Percentiles rank a stretch among this genome's conserved stretches.
These are phyloP conservation scores for Linurgus olivaceus DNA, from an alignment of 2,797 vertebrate species.

Conservation along the genomic window DNA sequence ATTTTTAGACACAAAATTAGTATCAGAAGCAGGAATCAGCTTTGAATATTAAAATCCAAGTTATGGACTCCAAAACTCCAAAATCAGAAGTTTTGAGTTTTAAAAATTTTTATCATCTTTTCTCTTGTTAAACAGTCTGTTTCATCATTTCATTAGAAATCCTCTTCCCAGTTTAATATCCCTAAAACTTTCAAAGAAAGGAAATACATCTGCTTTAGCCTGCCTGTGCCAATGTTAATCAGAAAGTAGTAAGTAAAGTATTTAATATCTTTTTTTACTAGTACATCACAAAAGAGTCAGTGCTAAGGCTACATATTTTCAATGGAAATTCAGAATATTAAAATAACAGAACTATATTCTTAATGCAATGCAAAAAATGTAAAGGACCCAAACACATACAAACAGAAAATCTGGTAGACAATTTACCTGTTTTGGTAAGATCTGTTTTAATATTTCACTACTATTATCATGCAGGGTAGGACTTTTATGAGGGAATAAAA, in stretches of 20 bases:
- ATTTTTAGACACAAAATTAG: background rate
- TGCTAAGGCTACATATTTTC: background rate
- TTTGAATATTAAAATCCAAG: background rate
- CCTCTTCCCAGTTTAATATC: background rate
- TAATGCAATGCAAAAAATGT: background rate
- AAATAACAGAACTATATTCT: background rate
- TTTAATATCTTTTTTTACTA: background rate
- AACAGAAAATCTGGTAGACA: background rate
- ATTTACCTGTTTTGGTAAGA: background rate
- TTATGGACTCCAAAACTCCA: background rate
- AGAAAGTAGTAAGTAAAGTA: background rate
- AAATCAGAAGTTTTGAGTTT: background rate
- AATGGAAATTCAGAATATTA: background rate
- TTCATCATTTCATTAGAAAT: background rate
- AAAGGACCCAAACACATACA: background rate
- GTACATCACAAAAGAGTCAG: background rate
- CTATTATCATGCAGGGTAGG: background rate
- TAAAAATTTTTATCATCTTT: background rate
- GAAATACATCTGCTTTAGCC: background rate
- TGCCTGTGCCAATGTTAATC: background rate
- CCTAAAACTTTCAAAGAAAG: background rate
- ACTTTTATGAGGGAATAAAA: background rate
- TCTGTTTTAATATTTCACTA: background rate
- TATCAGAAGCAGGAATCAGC: background rate
- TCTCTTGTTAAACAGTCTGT: background rate